Base-by-base conservation (phyloP, 2,113 vertebrate species). In the Uria aalge region DNA sequence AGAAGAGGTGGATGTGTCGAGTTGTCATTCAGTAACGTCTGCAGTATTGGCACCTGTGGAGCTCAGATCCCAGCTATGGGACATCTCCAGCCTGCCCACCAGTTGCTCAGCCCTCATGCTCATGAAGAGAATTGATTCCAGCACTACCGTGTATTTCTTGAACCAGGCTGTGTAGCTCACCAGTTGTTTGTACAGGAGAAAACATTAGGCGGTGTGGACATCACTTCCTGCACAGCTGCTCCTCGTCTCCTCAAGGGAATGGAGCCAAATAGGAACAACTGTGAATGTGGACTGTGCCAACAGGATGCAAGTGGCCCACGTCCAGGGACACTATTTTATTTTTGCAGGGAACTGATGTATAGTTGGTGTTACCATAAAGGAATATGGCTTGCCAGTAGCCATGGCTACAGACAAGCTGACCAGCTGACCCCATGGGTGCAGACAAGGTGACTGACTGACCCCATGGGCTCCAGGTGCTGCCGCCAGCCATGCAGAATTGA, bases 221-320 rank as follows among this genome's bases (percentile, higher is more conserved):
- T 57, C 59, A 21, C 27, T 91, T 94, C 64, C 79, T 74, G 89
- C 64, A 85, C 84, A 97, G 86, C 84, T 95, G 89, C 23, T 92
- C 19, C 73, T 91, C 9, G 0, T 55, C 29, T 91, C 73, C 75
- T 71, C 80, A 47, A 87, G 69, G 86, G 69, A 91, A 72, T n/a
- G 57, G 30, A 86, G 60, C 76, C 86, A 96, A 88, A 67, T 11
- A 91, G 80, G 85, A 95, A 87, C 68, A 87, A 60, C 27, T 2
- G 3, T 40, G 47, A 59, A 52, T 9, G 27, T 12, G n/a, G 24
- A 73, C 41, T 0, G 1, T 92, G 93, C 80, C 91, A 96, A 96
- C 86, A 95, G 93, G 91, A 95, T 94, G 57, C 76, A 84, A 72
- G 18, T 32, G 52, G 22, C 41, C 48, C 32, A 84, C 19, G 14